These are phyloP conservation scores for Tauraco hartlaubi DNA, from an alignment of 2,797 vertebrate species.

Conservation along the genomic window DNA sequence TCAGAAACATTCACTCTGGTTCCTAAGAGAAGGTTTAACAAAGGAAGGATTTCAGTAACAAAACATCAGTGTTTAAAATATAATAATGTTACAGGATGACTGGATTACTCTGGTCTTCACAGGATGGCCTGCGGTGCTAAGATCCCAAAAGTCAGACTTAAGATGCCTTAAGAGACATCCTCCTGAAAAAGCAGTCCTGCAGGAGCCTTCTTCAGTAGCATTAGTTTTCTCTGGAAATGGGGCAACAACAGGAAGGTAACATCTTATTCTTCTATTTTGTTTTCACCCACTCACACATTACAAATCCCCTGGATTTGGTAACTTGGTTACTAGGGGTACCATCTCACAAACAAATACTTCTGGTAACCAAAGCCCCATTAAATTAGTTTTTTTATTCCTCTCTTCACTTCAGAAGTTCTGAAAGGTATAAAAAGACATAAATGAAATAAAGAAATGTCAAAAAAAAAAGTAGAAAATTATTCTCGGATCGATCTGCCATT, in stretches of 20 bases:
- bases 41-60: not conserved
- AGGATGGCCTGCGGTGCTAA: not conserved
- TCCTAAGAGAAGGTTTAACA: constrained; percentile 75
- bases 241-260: not conserved
- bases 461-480: not conserved
- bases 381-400: not conserved
- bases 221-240: not conserved
- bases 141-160: not conserved
- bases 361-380: not conserved
- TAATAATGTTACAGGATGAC: not conserved
- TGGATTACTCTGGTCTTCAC: not conserved
- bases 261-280: not conserved
- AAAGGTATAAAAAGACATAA: not conserved
- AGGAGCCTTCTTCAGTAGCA: not conserved
- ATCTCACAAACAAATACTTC: not conserved
- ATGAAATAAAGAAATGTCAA: not conserved
- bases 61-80: not conserved
- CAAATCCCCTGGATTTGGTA: not conserved
- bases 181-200: not conserved
- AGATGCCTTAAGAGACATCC: not conserved
- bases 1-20: constrained; percentile 77
- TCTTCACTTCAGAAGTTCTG: not conserved
- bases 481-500: not conserved
- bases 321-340: not conserved
- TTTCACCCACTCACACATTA: not conserved